Base-by-base conservation (phyloP, 2,113 vertebrate genomes). In the Neopipo cinnamomea region DNA sequence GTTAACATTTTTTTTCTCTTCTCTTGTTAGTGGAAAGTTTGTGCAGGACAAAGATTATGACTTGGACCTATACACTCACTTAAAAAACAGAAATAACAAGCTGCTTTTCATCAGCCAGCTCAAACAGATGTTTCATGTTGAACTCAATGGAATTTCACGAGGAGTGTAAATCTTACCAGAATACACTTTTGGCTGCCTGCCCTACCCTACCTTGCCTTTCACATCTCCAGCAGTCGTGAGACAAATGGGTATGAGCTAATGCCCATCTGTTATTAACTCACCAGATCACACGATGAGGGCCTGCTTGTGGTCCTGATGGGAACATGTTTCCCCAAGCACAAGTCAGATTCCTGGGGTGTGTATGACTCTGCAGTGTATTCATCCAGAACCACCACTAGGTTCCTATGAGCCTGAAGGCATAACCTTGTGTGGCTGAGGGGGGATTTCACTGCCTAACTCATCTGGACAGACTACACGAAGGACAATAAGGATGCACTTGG, bases 1-100 rank as follows among this genome's bases (percentile, higher is more conserved):
- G 16, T 92, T 95, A 95, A 84, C 68, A 89, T 6, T 47, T 81
- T 88, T 76, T 92, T 93, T 70, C 20, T 82, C 70, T 88, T 73
- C 59, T 83, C 18, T 88, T 95, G 53, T 66, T 88, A 87, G 80
- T 87, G 76, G 86, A 92, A 92, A 72, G 59, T 96, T 93, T 89
- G 33, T 75, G 30, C 65, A 72, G 61, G 20, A 84, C 73, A 71
- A 41, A 77, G 55, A 58, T 88, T 53, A 41, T 49, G 4, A 27
- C 47, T 88, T 90, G 44, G 67, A 84, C 55, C 21, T 77, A 7
- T 39, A 58, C 7, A 35, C 8, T 4, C 42, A 19, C 17, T 74
- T 49, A 55, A 80, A 35, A 24, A 23, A 1, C 8, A 61, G 37
- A 8, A 72, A 71, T 66, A 86, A 77, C 37, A 85, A 30, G 13